Base-by-base conservation (phyloP, 2,888 invertebrate species). In the Drosophila monieri region DNA sequence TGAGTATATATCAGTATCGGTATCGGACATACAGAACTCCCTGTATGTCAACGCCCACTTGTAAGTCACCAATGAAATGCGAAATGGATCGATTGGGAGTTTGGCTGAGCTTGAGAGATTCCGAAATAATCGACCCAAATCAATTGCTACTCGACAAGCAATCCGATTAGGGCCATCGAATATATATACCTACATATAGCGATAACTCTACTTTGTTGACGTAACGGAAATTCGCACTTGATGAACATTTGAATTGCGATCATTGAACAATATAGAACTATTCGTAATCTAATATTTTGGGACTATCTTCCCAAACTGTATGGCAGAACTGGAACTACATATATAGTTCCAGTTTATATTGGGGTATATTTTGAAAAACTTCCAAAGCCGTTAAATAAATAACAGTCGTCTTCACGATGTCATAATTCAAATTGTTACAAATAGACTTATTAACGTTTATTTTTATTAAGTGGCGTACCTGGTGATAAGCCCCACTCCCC, bases 371-470 rank as follows among this genome's bases (percentile, higher is more conserved):
- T 32, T 21, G 44, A 12, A 51, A 14, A 70, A 44, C 47, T 25
- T 37, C 44, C 27, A 47, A 32, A 14, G 37, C 44, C 57, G 27
- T 47, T 48, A 39, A 56, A 44, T 57, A 65, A 76, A 68, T 69
- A 76, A 62, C 44, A 49, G 23, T 56, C 69, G 60, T 69, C 69
- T 81, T 67, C 32, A 54, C 69, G 12, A 57, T 77, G 80, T 73
- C 79, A 80, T 88, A 83, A 88, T 88, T 88, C 78, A 78, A 88
- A 83, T 85, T 70, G 76, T 77, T 69, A 72, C 76, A 84, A 89
- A 88, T 88, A 77, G 76, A 76, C 70, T 89, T 88, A 87, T 89
- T 89, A 85, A 79, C 69, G 72, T 43, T 76, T 88, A 85, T 87
- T 88, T 81, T 74, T 76, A 85, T 86, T 85, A 88, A 86, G 86